Percentiles rank a stretch among this genome's conserved stretches.
These are phyloP conservation scores for Halcyon leucocephala DNA, from an alignment of 2,797 vertebrate genomes.

Conservation along the genomic window DNA sequence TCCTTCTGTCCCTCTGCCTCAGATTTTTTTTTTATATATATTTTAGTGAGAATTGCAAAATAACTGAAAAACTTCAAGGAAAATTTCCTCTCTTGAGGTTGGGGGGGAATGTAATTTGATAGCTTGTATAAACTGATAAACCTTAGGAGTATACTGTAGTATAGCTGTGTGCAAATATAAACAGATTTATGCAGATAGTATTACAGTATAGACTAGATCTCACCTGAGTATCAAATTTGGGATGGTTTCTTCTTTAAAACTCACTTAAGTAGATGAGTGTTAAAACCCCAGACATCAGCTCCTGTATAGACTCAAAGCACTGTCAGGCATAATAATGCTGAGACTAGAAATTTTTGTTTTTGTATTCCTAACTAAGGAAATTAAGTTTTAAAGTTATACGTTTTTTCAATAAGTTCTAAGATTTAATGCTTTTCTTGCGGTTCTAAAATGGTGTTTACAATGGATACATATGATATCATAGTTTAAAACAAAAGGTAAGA, in stretches of 20 bases:
- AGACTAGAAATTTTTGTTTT: neutral
- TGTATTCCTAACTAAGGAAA: neutral
- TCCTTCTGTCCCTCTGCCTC: fast-evolving
- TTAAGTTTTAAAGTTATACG: neutral
- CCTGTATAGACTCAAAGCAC: neutral
- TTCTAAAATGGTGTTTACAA: neutral
- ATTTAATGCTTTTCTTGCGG: neutral
- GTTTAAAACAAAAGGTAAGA: slow-evolving; percentile 11
- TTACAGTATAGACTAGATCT: neutral
- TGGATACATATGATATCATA: neutral
- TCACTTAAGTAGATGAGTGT: neutral
- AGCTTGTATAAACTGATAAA: neutral
- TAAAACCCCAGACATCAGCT: fast-evolving
- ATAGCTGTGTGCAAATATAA: neutral
- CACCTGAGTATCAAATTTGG: neutral
- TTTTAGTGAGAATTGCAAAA: neutral
- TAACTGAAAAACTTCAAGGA: neutral
- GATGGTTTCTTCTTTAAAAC: neutral
- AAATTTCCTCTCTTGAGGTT: neutral
- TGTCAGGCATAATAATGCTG: neutral
- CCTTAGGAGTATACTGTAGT: neutral
- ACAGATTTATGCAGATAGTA: neutral
- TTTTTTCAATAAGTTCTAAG: neutral
- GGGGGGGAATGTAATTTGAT: neutral
- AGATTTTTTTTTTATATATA: neutral